Evolutionary conservation across 2,113 vertebrate genomes (phyloP).

Genomic region (Chlamydotis undulata): DNA sequence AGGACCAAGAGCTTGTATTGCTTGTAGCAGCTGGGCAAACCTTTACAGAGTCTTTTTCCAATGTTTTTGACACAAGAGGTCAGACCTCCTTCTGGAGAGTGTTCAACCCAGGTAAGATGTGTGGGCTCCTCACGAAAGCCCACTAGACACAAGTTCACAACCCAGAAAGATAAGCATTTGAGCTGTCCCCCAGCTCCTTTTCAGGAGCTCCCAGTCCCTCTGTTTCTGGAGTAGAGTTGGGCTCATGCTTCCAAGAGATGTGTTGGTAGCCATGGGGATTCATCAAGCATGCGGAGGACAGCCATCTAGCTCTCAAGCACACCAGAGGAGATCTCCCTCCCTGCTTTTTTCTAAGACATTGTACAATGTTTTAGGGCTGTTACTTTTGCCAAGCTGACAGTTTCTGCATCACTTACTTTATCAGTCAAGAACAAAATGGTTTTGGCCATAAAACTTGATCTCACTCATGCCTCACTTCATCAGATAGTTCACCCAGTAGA

Average conservation of each 20-base stretch:
- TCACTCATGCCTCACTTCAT: neutral
- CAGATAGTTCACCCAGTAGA: neutral
- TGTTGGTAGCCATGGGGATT: neutral
- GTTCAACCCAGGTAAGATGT: neutral
- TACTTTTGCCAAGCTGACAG: neutral
- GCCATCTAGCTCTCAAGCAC: neutral
- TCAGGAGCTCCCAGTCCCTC: neutral
- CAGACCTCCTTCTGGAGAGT: neutral
- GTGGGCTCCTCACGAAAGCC: neutral
- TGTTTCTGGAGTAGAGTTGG: neutral
- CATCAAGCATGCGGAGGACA: accelerated
- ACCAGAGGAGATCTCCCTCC: neutral
- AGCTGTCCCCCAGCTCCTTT: neutral
- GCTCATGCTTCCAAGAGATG: accelerated
- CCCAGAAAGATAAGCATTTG: neutral
- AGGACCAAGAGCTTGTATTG: neutral
- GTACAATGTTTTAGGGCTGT: neutral
- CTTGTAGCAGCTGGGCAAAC: neutral
- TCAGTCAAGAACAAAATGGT: neutral
- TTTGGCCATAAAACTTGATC: accelerated
- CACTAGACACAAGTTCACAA: neutral
- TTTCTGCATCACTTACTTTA: neutral
- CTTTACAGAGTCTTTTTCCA: neutral
- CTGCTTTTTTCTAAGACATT: neutral
- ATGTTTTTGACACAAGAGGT: accelerated